These are phyloP conservation scores for Ophioninae sp. DNA, from an alignment of 2,888 invertebrate species.

Conservation along the genomic window DNA sequence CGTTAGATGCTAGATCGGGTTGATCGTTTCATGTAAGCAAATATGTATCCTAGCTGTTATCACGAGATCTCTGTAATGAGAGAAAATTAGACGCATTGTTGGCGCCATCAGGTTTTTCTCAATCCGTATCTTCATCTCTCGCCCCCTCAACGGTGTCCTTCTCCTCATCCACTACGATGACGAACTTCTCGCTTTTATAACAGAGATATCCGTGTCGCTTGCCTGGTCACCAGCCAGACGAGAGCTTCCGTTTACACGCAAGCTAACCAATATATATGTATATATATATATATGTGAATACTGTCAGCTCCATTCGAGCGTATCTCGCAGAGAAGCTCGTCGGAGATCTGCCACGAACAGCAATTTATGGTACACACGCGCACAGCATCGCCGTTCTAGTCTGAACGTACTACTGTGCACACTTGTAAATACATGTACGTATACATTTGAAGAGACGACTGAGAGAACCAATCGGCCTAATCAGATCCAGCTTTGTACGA, in stretches of 20 bases:
- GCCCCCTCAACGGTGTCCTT: not conserved
- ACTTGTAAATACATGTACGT: not conserved
- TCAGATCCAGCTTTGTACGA: conserved; percentile 16
- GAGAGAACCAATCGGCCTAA: conserved; percentile 32
- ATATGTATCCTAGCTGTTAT: not conserved
- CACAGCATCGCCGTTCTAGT: conserved; percentile 31
- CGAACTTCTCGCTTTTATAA: conserved; percentile 13
- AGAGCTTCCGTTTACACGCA: conserved; percentile 31
- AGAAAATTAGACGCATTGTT: not conserved
- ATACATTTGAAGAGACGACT: conserved; percentile 3
- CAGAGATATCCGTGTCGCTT: conserved; percentile 4
- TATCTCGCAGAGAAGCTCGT: conserved; percentile 36
- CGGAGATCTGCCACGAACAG: conserved; percentile 48
- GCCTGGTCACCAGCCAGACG: conserved; percentile 27
- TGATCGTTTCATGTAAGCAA: not conserved
- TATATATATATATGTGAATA: conserved; percentile 3
- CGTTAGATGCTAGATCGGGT: not conserved
- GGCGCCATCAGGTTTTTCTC: not conserved
- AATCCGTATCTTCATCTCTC: not conserved
- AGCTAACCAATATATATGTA: conserved; percentile 13
- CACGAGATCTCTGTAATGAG: not conserved
- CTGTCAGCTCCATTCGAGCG: conserved; percentile 26
- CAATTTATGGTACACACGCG: conserved; percentile 36
- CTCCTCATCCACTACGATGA: conserved; percentile 10
- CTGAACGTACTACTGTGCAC: conserved; percentile 1